phyloP scores from a whole-genome alignment of 2,888 invertebrate species.

The Podabrus alpinus region DNA sequence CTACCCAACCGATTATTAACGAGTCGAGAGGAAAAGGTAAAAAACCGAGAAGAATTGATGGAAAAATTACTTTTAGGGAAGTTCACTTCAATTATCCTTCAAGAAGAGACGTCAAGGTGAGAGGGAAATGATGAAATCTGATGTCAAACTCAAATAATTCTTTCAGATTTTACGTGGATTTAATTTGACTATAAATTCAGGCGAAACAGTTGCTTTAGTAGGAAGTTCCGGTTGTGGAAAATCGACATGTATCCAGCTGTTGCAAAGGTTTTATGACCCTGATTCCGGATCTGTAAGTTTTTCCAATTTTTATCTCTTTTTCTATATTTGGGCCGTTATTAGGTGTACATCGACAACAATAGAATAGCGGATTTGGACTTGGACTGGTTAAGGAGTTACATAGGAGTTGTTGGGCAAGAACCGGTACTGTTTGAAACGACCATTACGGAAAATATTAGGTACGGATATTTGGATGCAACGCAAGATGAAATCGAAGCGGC shows the following conservation, averaged over 20 bases:
- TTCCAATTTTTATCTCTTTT: not conserved
- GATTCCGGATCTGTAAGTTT: slow-evolving; percentile 65
- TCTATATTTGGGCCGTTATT: not conserved
- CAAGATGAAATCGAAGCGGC: slow-evolving; percentile 70
- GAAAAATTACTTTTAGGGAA: slow-evolving; percentile 72
- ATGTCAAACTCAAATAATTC: slow-evolving; percentile 19
- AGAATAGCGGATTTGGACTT: slow-evolving; percentile 77
- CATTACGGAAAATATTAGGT: slow-evolving; percentile 80
- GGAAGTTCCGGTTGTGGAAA: slow-evolving; percentile 80
- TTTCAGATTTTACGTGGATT: slow-evolving; percentile 67
- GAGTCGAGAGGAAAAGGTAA: slow-evolving; percentile 67
- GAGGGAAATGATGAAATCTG: slow-evolving; percentile 33
- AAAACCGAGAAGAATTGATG: slow-evolving; percentile 62
- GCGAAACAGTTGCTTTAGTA: slow-evolving; percentile 76
- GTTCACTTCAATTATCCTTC: slow-evolving; percentile 83
- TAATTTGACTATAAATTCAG: slow-evolving; percentile 68
- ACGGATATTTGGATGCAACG: slow-evolving; percentile 71
- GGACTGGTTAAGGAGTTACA: slow-evolving; percentile 75
- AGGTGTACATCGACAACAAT: slow-evolving; percentile 69
- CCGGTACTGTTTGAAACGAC: slow-evolving; percentile 84
- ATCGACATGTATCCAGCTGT: slow-evolving; percentile 73
- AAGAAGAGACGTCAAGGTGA: slow-evolving; percentile 72
- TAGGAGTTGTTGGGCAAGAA: slow-evolving; percentile 91
- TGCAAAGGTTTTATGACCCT: slow-evolving; percentile 76
- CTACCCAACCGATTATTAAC: slow-evolving; percentile 75